A percentile compares a stretch with the other conserved stretches of the same genome.
phyloP scores from a whole-genome alignment of 2,888 invertebrate species.

The Caradrina clavipalpis region DNA sequence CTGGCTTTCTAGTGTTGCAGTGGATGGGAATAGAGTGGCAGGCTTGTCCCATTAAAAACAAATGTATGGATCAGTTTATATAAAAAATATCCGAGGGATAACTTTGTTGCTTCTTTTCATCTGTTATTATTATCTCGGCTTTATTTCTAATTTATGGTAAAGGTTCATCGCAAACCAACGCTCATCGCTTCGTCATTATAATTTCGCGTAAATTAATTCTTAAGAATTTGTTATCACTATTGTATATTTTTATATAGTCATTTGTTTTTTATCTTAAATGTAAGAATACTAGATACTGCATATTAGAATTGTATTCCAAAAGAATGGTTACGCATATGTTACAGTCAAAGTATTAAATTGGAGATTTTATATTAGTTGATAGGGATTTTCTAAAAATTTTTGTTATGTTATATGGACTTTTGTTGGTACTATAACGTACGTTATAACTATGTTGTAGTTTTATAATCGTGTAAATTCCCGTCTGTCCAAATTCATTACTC shows the following conservation, averaged over 20 bases:
- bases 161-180: constrained; percentile 32
- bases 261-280: constrained; percentile 72
- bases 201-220: constrained; percentile 53
- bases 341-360: constrained; percentile 76
- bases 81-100: no score
- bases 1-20: no score
- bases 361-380: constrained; percentile 55
- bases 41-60: no score
- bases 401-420: constrained; percentile 30
- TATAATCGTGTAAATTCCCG: constrained; percentile 57
- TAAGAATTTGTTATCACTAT: constrained; percentile 74
- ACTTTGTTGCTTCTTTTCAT: no score
- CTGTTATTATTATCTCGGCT: no score
- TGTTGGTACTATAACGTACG: constrained; percentile 41
- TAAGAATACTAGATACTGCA: constrained; percentile 66
- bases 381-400: constrained; percentile 40
- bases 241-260: constrained; percentile 84
- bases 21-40: no score
- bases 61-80: no score
- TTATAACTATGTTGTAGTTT: constrained; percentile 60
- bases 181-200: constrained; percentile 37
- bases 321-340: constrained; percentile 70
- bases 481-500: constrained; percentile 70
- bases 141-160: not conserved
- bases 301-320: constrained; percentile 80